Evolutionary conservation across 2,888 invertebrate species (phyloP).

Genomic region (Tribolium freemani): DNA sequence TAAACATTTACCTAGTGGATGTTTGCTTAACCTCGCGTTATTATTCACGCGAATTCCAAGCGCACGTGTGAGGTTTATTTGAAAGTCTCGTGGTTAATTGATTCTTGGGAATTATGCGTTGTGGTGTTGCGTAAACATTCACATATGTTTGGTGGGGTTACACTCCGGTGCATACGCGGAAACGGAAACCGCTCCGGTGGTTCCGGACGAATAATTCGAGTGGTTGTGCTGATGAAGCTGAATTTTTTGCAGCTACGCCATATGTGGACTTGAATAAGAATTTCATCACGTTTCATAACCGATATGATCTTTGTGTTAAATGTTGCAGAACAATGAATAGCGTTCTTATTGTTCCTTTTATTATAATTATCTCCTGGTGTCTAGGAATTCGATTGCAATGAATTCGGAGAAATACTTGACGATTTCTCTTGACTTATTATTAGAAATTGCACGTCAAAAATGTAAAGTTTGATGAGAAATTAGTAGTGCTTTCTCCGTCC

Average conservation of each 20-base stretch:
- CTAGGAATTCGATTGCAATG: neutral
- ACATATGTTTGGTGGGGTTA: slow-evolving; percentile 8
- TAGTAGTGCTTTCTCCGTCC: too few relatives aligned
- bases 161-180: slow-evolving; percentile 9
- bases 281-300: neutral
- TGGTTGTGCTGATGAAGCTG: neutral
- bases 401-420: neutral
- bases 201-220: neutral
- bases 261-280: neutral
- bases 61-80: slow-evolving; percentile 17
- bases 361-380: neutral
- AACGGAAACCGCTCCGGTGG: slow-evolving; percentile 10
- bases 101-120: slow-evolving; percentile 19
- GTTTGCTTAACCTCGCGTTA: slow-evolving; percentile 28
- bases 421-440: neutral
- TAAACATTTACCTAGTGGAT: slow-evolving; percentile 27
- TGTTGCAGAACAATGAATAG: neutral
- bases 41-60: neutral
- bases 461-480: too few relatives aligned
- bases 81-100: slow-evolving; percentile 33
- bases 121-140: slow-evolving; percentile 14
- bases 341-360: neutral
- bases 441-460: too few relatives aligned
- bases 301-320: neutral
- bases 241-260: neutral